Evolutionary conservation across 2,797 vertebrate species (phyloP), one percentile per base, ranked within the genome.

Genomic region (Falco cherrug): DNA sequence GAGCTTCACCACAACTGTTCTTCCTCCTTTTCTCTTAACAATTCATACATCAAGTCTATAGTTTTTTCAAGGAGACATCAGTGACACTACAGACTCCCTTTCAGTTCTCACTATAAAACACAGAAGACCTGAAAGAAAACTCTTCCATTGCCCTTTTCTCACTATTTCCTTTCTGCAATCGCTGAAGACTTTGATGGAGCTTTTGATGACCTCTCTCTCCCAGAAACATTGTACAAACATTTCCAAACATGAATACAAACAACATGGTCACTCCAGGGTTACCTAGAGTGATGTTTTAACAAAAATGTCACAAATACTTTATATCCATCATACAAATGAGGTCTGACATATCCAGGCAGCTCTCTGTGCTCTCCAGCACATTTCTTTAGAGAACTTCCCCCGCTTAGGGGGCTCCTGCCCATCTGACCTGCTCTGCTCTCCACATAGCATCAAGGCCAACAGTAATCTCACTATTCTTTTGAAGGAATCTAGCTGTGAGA

Each of bases 251-350:
- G 51, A 92, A 63, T 43, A 57, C 84, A 87, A 93, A 87, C 48
- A 80, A 59, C 60, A 25, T 11, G 37, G 35, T 89, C 84, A 61
- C 90, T 89, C 56, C 92, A 75, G 84, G 89, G 60, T 80, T 93
- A 92, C 81, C 60, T 53, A 91, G 81, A 89, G 43, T 43, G 33
- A 61, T 68, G 50, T 71, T 96, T 94, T 92, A 96, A 92, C 89
- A 93, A 56, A 94, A 87, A 77, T 91, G 84, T 91, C 92, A 77
- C 68, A 77, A 80, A 77, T 89, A 25, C 65, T 94, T 92, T 64
- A 83, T 85, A 89, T 85, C 87, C 75, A 75, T 93, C 89, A 85
- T 48, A 83, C 51, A 89, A 94, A 94, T 28, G 48, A 75, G 24
- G 13, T 60, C 79, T 94, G 94, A 65, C 91, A 86, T 47, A 91